Percentiles rank a stretch among this genome's conserved stretches.
phyloP scores from a whole-genome alignment of 2,113 vertebrate species.

The Lutjanus erythropterus region DNA sequence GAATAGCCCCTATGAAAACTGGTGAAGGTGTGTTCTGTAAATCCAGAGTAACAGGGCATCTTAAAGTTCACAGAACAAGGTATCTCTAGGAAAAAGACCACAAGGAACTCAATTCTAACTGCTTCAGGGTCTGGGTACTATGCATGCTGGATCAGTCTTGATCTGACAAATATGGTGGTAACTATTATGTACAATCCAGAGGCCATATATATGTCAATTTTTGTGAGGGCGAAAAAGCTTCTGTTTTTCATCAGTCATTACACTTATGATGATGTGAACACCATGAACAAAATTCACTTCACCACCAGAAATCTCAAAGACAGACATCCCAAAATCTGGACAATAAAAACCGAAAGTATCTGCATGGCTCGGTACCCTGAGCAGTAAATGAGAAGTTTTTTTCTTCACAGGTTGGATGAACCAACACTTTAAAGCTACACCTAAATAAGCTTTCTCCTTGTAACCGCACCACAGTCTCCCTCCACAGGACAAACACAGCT shows the following conservation, averaged over 20 bases:
- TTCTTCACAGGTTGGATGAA: conserved; percentile 9
- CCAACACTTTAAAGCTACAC: conserved; percentile 1
- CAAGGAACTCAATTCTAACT: too few species aligned
- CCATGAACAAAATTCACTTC: not conserved
- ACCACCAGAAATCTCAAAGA: conserved; percentile 1
- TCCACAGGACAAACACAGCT: conserved; percentile 31
- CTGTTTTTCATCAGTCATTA: not conserved
- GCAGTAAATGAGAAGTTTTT: conserved; percentile 1
- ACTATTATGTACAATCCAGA: too few species aligned
- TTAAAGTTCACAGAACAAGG: not conserved
- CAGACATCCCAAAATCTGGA: conserved; percentile 5
- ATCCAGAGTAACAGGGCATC: not conserved
- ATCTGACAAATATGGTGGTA: too few species aligned
- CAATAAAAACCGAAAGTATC: not conserved
- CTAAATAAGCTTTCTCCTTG: not conserved
- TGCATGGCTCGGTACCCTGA: not conserved
- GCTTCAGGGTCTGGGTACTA: not conserved
- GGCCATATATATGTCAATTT: too few species aligned
- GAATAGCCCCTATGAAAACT: not conserved
- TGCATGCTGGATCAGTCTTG: not conserved
- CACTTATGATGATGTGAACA: not conserved
- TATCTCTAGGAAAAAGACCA: not conserved
- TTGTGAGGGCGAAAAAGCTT: not conserved
- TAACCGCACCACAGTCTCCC: not conserved
- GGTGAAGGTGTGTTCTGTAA: not conserved